Conservation (phyloP, 2,888 invertebrate species). For the Syrphus vitripennis region DNA sequence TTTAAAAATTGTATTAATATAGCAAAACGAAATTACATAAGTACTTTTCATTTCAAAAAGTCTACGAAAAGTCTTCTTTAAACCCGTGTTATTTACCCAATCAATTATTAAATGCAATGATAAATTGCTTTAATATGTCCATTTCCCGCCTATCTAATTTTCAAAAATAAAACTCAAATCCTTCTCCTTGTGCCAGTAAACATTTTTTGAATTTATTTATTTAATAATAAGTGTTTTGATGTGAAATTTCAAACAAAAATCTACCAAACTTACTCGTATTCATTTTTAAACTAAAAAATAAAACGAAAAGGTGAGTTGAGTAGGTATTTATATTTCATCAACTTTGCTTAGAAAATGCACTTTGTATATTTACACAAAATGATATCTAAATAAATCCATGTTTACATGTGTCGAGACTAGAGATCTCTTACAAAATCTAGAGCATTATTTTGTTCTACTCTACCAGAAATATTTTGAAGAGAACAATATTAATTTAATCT, state of each 20-base stretch:
- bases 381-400: slow-evolving; percentile 56
- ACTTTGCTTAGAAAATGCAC: slow-evolving; percentile 19
- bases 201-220: slow-evolving; percentile 36
- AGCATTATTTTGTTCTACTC: not conserved
- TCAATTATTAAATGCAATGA: too few species aligned
- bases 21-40: too few species aligned
- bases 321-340: slow-evolving; percentile 16
- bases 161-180: too few species aligned
- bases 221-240: slow-evolving; percentile 54
- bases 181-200: not conserved
- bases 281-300: not conserved
- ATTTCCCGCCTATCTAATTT: too few species aligned
- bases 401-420: slow-evolving; percentile 26
- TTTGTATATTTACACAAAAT: slow-evolving; percentile 44
- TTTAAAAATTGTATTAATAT: too few species aligned
- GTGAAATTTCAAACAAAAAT: slow-evolving; percentile 44
- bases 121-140: too few species aligned
- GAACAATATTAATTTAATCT: not conserved
- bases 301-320: not conserved
- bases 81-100: too few species aligned
- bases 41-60: too few species aligned
- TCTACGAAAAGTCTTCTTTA: too few species aligned
- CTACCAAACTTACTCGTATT: slow-evolving; percentile 7
- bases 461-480: not conserved
- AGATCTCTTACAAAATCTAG: not conserved